A percentile compares a stretch with the other conserved stretches of the same genome.
Conservation (phyloP, 2,113 vertebrate species). For the Leptodactylus fuscus region DNA sequence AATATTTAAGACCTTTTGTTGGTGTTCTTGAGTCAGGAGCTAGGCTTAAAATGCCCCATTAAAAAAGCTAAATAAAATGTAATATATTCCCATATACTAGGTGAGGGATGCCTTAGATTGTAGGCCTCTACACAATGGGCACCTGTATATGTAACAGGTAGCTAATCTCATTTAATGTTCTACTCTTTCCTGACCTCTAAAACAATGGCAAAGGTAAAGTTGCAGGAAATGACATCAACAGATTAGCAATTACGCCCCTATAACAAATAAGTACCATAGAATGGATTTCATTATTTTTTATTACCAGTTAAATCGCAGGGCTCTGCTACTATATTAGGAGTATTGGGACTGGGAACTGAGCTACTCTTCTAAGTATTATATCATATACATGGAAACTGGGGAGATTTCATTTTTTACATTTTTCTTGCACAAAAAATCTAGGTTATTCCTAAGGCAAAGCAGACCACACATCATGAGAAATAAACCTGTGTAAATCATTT, state of each 20-base stretch:
- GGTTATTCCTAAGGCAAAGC: slow-evolving; percentile 17
- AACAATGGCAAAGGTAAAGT: slow-evolving; percentile 12
- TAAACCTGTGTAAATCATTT: slow-evolving; percentile 17
- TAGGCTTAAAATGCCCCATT: no score
- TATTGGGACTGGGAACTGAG: slow-evolving; percentile 18
- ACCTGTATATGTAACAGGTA: background rate
- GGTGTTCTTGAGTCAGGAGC: no score
- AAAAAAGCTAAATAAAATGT: no score
- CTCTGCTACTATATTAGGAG: slow-evolving; percentile 44
- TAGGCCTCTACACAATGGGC: background rate
- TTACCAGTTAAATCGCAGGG: slow-evolving; percentile 50
- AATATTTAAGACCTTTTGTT: no score
- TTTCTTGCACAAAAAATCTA: slow-evolving; percentile 18
- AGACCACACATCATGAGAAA: slow-evolving; percentile 47
- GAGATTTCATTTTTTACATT: slow-evolving; percentile 6
- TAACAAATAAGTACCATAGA: slow-evolving; percentile 34
- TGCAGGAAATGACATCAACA: slow-evolving; percentile 50
- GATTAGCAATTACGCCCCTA: slow-evolving; percentile 28
- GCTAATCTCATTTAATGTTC: background rate
- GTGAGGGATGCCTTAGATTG: no score
- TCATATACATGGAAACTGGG: slow-evolving; percentile 22
- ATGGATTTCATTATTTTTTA: slow-evolving; percentile 59
- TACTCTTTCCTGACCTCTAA: background rate
- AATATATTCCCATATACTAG: no score
- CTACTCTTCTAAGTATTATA: slow-evolving; percentile 7